Evolutionary conservation across 2,888 invertebrate genomes (phyloP), one percentile per base, ranked within the genome.

Genomic region (Noctuana brunneofusca): DNA sequence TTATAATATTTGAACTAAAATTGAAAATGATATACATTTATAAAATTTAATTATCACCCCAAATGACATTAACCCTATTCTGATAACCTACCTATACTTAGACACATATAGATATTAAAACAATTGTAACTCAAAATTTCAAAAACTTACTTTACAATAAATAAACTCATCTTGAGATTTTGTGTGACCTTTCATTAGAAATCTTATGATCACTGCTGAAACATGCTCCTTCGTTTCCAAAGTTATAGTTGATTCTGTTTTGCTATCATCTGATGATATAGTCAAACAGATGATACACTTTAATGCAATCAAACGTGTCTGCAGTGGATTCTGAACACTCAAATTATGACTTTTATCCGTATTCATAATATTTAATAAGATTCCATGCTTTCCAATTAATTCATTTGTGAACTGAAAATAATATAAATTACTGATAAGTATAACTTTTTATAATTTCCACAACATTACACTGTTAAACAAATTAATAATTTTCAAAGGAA

Each of bases 81-180:
- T n/a, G n/a, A n/a, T n/a, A n/a, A 27, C 8, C 27, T 8, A 27
- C 27, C 9, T 27, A 1, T 27, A 27, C 27, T 27, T 27, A 27
- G 27, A 27, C 6, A 27, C 6, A 27, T 8, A 1, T 8, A 27
- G 27, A 2, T 27, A 9, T 8, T 27, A 27, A 27, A 27, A 9
- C 27, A 27, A 27, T 27, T 6, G 6, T 8, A 27, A 9, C 9
- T 9, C 9, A 27, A 27, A 27, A n/a, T 1, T 35, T 35, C 1
- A 6, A 5, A 0, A 24, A 54, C 38, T 50, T 24, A 71, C 78
- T 84, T 93, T 93, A 73, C 86, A 89, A 74, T 89, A 87, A 46
- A 89, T 73, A 70, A 90, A 81, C 66, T 92, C 89, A 80, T 92
- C 89, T 67, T 84, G 80, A 52, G 73, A 71, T 63, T 80, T 83